Conservation (phyloP, 2,888 invertebrate species). For the Orthonevra nobilis region DNA sequence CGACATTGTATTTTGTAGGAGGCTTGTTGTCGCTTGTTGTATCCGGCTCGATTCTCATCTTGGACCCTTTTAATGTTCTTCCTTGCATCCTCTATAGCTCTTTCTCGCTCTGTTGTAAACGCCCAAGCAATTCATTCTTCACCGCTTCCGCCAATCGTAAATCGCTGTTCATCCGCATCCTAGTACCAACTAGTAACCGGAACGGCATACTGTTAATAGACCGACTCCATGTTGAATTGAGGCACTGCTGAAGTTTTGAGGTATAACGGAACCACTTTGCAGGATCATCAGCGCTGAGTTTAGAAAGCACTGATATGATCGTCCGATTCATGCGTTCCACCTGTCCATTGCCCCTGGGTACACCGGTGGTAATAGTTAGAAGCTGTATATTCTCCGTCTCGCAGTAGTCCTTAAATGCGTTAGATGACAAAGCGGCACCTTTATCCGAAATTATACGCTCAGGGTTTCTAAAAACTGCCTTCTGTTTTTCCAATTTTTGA, state of each 20-base stretch:
- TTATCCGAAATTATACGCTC: constrained; percentile 1
- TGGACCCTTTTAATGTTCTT: not conserved
- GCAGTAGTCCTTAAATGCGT: constrained; percentile 1
- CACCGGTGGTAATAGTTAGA: not conserved
- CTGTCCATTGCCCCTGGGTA: not conserved
- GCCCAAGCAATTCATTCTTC: not conserved
- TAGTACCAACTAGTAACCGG: too few relatives aligned
- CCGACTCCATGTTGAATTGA: not conserved
- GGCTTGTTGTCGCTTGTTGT: not conserved
- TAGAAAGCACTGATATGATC: not conserved
- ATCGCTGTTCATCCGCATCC: too few relatives aligned
- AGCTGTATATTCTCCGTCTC: not conserved
- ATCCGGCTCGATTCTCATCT: not conserved
- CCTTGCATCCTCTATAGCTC: not conserved
- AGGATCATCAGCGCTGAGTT: not conserved
- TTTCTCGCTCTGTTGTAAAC: not conserved
- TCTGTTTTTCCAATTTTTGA: not conserved
- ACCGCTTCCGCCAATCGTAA: not conserved
- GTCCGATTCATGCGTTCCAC: not conserved
- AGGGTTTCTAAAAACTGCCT: constrained; percentile 1
- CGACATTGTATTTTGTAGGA: not conserved
- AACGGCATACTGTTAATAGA: too few relatives aligned
- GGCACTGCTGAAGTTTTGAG: not conserved
- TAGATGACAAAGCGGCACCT: not conserved
- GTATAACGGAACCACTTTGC: not conserved